Evolutionary conservation across 1,140 invertebrate genomes (phyloP).

Genomic region (roundworm (Caenorhabditis elegans)): DNA sequence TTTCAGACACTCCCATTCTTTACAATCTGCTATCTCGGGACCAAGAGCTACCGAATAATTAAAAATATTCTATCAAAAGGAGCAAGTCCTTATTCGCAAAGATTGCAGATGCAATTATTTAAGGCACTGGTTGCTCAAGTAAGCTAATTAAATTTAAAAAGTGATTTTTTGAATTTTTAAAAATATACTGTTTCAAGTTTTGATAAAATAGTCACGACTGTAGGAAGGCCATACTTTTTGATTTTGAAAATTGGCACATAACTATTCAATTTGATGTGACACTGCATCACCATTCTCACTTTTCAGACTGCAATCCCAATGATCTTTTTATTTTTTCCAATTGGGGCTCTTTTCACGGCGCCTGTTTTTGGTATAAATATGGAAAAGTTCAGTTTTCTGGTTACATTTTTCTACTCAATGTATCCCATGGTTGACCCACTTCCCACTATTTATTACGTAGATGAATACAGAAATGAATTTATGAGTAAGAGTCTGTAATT

Average conservation of each 20-base stretch:
- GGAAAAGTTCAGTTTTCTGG: not conserved
- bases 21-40: not conserved
- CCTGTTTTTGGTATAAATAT: not conserved
- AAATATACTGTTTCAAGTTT: too few relatives aligned
- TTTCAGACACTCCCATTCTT: not conserved
- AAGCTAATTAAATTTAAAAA: too few relatives aligned
- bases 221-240: too few relatives aligned
- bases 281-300: too few relatives aligned
- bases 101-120: not conserved
- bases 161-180: too few relatives aligned
- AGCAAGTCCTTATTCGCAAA: not conserved
- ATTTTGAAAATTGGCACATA: too few relatives aligned
- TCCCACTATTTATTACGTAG: not conserved
- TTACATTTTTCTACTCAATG: not conserved
- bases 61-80: not conserved
- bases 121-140: not conserved
- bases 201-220: too few relatives aligned
- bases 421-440: not conserved
- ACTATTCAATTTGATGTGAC: too few relatives aligned
- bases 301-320: not conserved
- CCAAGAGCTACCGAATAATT: not conserved
- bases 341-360: not conserved
- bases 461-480: not conserved
- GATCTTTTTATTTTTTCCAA: not conserved
- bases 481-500: not conserved